Percentiles rank a stretch among this genome's conserved stretches.
Conservation (phyloP, 1,140 invertebrate genomes). For the Drosophila parvula region DNA sequence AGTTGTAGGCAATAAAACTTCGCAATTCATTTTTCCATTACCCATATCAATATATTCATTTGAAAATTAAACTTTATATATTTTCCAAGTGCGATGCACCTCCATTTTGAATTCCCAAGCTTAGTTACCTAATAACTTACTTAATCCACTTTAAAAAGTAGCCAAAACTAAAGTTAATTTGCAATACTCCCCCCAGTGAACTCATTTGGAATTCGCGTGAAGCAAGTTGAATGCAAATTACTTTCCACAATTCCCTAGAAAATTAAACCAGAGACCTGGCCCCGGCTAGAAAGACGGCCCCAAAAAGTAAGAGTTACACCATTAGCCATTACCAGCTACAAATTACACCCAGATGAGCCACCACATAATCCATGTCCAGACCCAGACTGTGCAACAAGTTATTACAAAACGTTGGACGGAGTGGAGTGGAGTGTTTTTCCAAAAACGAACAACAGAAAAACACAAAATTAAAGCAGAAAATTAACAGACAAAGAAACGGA, state of each 20-base stretch:
- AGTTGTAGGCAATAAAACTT: no score
- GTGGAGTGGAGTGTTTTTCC: constrained; percentile 6
- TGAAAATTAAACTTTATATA: neutral
- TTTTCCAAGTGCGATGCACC: neutral
- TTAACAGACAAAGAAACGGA: constrained; percentile 28
- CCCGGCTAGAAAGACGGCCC: constrained; percentile 4
- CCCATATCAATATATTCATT: neutral
- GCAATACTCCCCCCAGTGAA: constrained; percentile 1
- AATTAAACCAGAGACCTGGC: constrained; percentile 5
- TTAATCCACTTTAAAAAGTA: neutral
- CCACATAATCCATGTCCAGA: constrained; percentile 25
- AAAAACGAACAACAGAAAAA: constrained; percentile 6
- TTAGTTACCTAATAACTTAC: neutral
- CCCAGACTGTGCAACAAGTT: constrained; percentile 41
- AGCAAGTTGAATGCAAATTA: constrained; percentile 32
- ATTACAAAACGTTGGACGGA: constrained; percentile 24
- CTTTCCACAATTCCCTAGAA: constrained; percentile 14
- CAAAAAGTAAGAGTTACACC: constrained; percentile 40
- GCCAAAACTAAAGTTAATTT: neutral
- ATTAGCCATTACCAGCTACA: constrained; percentile 15
- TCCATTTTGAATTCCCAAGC: no score
- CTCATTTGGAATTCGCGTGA: neutral
- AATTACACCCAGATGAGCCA: constrained; percentile 42
- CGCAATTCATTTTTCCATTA: no score
- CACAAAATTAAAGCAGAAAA: constrained; percentile 19